These are phyloP conservation scores for Aspidiotus destructor DNA, from an alignment of 2,888 invertebrate genomes.

Conservation along the genomic window DNA sequence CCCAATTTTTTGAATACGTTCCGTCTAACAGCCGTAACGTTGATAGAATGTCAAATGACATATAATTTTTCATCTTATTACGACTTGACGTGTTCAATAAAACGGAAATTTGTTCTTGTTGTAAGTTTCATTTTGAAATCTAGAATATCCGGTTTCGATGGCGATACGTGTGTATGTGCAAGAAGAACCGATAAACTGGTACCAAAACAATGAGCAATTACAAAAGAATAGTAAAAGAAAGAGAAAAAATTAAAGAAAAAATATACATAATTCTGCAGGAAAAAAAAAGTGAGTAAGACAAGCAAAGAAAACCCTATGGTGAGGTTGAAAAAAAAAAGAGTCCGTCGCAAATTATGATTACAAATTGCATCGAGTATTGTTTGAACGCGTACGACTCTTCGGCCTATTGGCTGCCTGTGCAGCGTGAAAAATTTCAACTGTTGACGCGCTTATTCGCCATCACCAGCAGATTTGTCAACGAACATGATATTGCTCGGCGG, in stretches of 20 bases:
- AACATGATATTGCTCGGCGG: no score
- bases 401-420: no score
- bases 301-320: no score
- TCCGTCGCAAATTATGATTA: constrained; percentile 21
- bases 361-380: constrained; percentile 23
- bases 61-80: constrained; percentile 33
- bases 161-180: constrained; percentile 5
- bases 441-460: no score
- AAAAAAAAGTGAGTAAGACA: no score
- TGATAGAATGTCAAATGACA: constrained; percentile 32
- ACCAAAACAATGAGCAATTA: constrained; percentile 23
- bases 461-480: no score
- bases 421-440: no score
- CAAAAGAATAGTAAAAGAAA: neutral
- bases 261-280: no score
- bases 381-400: neutral
- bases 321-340: constrained; percentile 3
- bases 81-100: constrained; percentile 27
- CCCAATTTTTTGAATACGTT: constrained; percentile 27
- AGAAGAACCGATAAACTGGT: constrained; percentile 12
- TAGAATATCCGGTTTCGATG: constrained; percentile 28
- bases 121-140: constrained; percentile 30
- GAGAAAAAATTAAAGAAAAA: no score
- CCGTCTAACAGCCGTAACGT: constrained; percentile 28
- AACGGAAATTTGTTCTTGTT: constrained; percentile 32